Evolutionary conservation across 2,888 invertebrate species (phyloP).

Genomic region (Limnephilus auricula): DNA sequence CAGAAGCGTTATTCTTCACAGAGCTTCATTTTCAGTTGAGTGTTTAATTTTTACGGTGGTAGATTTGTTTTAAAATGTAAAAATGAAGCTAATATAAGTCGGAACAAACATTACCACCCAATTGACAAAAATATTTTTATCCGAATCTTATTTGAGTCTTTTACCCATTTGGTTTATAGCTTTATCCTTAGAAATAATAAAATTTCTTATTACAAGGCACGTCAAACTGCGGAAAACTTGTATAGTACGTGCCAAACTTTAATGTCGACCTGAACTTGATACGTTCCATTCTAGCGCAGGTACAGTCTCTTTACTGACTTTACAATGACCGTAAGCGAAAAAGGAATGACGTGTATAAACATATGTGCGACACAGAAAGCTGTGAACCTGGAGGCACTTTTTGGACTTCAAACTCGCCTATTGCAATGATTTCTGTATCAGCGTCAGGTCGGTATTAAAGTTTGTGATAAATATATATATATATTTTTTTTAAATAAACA

Average conservation of each 20-base stretch:
- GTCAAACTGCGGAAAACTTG: not conserved
- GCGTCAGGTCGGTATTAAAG: too few relatives aligned
- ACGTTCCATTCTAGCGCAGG: too few relatives aligned
- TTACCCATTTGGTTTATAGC: not conserved
- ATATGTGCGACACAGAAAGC: too few relatives aligned
- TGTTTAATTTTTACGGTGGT: not conserved
- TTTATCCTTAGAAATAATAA: not conserved
- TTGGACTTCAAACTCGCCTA: too few relatives aligned
- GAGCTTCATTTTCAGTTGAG: not conserved
- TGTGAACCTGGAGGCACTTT: too few relatives aligned
- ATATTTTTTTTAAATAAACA: not conserved
- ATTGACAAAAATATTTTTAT: not conserved
- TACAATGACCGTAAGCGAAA: too few relatives aligned
- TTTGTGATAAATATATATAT: not conserved
- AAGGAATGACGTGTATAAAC: too few relatives aligned
- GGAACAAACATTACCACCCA: not conserved
- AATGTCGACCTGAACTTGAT: too few relatives aligned
- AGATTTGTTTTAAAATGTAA: not conserved
- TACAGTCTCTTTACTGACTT: too few relatives aligned
- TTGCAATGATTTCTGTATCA: too few relatives aligned
- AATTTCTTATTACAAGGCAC: too few relatives aligned
- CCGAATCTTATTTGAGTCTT: not conserved
- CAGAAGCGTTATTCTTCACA: not conserved
- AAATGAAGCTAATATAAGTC: not conserved
- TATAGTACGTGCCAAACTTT: too few relatives aligned